phyloP scores from a whole-genome alignment of 2,797 vertebrate species.

The Catostomus latipinnis region DNA sequence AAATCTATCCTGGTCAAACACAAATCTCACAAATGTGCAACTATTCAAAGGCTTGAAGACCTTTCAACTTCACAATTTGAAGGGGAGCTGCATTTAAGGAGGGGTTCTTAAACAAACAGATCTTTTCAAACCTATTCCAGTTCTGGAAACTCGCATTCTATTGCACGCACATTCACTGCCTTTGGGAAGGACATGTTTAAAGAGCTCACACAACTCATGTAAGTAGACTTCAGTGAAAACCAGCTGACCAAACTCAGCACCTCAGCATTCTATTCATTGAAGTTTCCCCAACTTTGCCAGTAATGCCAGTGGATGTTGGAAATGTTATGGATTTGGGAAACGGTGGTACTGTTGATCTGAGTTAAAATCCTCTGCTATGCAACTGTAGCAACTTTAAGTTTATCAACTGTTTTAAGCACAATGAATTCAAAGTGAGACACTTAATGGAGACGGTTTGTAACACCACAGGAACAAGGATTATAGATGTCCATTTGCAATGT shows the following conservation, averaged over 20 bases:
- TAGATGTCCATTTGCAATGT: conserved; percentile 44
- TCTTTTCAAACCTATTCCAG: conserved; percentile 62
- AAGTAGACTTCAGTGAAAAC: conserved; percentile 72
- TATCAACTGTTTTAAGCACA: conserved; percentile 71
- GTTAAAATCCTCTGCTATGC: conserved; percentile 74
- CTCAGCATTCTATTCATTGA: conserved; percentile 62
- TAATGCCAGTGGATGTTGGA: conserved; percentile 63
- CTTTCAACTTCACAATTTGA: conserved; percentile 71
- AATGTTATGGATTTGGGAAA: conserved; percentile 57
- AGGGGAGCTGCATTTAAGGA: conserved; percentile 64
- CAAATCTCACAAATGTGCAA: conserved; percentile 60
- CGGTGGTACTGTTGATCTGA: conserved; percentile 68
- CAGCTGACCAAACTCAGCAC: conserved; percentile 59
- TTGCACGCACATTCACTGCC: conserved; percentile 66
- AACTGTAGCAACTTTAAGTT: conserved; percentile 74
- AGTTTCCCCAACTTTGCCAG: conserved; percentile 64
- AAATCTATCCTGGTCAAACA: conserved; percentile 71
- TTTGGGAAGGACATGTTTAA: conserved; percentile 67
- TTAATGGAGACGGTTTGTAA: conserved; percentile 56
- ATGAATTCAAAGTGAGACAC: conserved; percentile 67
- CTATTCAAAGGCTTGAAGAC: conserved; percentile 71
- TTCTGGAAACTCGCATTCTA: conserved; percentile 72
- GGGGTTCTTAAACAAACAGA: conserved; percentile 62
- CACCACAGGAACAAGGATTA: conserved; percentile 54
- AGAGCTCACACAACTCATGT: conserved; percentile 62